A percentile compares a stretch with the other conserved stretches of the same genome.
These are phyloP conservation scores for Rhadinocentrus ornatus DNA, from an alignment of 2,797 vertebrate species.

Conservation along the genomic window DNA sequence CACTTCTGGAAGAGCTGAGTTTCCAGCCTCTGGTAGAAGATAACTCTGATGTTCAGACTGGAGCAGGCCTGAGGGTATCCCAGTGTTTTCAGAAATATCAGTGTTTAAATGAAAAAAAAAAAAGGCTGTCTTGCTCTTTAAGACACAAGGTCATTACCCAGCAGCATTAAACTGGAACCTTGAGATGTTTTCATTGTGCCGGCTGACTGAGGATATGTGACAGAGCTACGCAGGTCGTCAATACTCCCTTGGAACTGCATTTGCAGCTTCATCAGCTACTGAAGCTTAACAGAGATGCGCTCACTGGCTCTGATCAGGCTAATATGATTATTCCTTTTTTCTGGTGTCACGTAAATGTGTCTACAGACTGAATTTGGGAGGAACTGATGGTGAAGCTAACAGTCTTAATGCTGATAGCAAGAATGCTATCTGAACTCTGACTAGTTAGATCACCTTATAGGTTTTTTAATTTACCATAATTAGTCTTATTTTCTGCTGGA, in stretches of 20 bases:
- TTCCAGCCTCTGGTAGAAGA: slow-evolving; percentile 47
- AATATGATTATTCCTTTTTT: too few species aligned
- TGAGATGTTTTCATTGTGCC: slow-evolving; percentile 1
- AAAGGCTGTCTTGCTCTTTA: not conserved
- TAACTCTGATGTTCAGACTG: slow-evolving; percentile 33
- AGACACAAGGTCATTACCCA: not conserved
- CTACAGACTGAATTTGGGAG: too few species aligned
- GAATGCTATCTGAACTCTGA: too few species aligned
- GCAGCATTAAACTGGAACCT: not conserved
- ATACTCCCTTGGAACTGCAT: not conserved
- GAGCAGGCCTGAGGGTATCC: slow-evolving; percentile 27
- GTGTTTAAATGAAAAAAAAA: too few species aligned
- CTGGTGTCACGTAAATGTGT: too few species aligned
- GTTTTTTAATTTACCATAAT: too few species aligned
- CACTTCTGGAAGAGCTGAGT: slow-evolving; percentile 45
- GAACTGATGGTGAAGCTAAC: too few species aligned
- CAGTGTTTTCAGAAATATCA: not conserved
- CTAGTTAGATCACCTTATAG: too few species aligned
- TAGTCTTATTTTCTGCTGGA: too few species aligned
- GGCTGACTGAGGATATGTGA: slow-evolving; percentile 14
- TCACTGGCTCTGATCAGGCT: too few species aligned
- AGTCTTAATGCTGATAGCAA: too few species aligned
- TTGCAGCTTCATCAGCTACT: not conserved
- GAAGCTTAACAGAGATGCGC: too few species aligned
- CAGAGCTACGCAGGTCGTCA: not conserved